Conservation (phyloP, 2,113 vertebrate species). For the Condylura cristata region DNA sequence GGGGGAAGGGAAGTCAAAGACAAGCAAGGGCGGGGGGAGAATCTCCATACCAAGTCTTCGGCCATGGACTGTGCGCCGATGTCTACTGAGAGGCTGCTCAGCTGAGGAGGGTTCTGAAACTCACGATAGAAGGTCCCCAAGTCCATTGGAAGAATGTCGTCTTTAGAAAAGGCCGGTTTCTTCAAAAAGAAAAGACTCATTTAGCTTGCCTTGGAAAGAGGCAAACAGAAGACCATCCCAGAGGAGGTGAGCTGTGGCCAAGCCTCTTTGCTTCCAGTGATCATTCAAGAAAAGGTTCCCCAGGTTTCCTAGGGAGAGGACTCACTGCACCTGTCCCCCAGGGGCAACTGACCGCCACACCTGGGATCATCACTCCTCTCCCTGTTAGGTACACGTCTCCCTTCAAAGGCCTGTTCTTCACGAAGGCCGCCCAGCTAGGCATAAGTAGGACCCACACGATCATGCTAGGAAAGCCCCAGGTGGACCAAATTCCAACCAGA, state of each 20-base stretch:
- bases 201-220: slow-evolving; percentile 32
- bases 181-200: slow-evolving; percentile 76
- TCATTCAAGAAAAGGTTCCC: background rate
- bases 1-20: background rate
- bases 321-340: background rate
- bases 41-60: slow-evolving; percentile 94
- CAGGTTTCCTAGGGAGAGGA: background rate
- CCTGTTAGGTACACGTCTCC: background rate
- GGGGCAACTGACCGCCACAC: background rate
- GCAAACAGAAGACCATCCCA: background rate
- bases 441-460: background rate
- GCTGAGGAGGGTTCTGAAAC: slow-evolving; percentile 98
- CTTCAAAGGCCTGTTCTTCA: background rate
- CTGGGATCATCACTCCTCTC: background rate
- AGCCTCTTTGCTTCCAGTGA: background rate
- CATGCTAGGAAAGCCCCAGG: background rate
- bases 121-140: slow-evolving; percentile 98
- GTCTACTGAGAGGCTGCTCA: slow-evolving; percentile 96
- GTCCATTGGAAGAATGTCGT: slow-evolving; percentile 98
- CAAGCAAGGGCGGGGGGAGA: rapidly evolving
- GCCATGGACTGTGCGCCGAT: slow-evolving; percentile 99
- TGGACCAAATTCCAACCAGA: background rate
- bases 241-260: background rate
- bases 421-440: background rate
- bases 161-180: slow-evolving; percentile 99